Base-by-base conservation (phyloP, 2,888 invertebrate genomes). In the Synanthedon tipuliformis region DNA sequence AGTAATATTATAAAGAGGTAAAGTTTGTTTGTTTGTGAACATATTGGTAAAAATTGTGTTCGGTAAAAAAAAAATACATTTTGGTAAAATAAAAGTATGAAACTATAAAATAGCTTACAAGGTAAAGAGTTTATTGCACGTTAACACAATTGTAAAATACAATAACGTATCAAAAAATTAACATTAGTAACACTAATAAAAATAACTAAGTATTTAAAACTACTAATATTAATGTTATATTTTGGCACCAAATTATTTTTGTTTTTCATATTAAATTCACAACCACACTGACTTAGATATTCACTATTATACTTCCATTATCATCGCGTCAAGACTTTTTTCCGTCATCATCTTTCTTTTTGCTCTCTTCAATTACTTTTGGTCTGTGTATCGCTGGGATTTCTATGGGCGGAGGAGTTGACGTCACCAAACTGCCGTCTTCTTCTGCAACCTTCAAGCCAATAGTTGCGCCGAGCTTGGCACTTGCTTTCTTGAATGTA, bases 391-490 rank as follows among this genome's bases (percentile, higher is more conserved):
- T 70, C 0, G 82, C 81, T 1, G 72, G 83, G 50, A 82, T 73
- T 68, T 88, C 88, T 49, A 70, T 71, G 3, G 83, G 73, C 0
- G 79, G 78, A 16, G 87, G 86, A 2, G 86, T 84, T 10, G 80
- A 78, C 1, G 86, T 80, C 7, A 86, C 81, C 56, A 88, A 59
- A 51, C 86, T 88, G 40, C 88, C 90, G 62, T 92, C 93, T 61
- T 93, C 93, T 55, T 91, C 92, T 4, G 91, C 90, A 50, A 94
- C 90, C 55, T 90, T 90, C 50, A 95, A 80, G 3, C 95, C 95
- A 59, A 96, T 94, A 3, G 95, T 94, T 23, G 94, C 94, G 3
- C 95, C 94, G 50, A 96, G 90, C 73, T 95, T 96, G 18, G 92
- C 92, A 66, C 94, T 95, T 1, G 95, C 95, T 60, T 93, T 91